Evolutionary conservation across 2,113 vertebrate species (phyloP).

Genomic region (Cyprinus carpio): DNA sequence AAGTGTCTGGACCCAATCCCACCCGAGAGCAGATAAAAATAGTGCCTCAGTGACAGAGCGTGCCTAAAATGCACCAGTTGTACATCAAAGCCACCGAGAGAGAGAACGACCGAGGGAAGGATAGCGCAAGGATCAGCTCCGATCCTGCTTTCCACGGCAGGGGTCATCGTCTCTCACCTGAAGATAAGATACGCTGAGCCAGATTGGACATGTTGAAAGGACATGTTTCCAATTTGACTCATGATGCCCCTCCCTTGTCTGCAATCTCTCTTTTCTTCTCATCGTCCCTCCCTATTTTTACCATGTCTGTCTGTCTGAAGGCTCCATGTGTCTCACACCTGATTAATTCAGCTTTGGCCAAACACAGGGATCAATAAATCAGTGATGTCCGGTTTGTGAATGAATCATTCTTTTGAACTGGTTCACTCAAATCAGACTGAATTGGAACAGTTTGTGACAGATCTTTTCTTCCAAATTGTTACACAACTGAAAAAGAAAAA

Average conservation of each 20-base stretch:
- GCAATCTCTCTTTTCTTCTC: conserved; percentile 51
- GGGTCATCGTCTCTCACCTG: conserved; percentile 56
- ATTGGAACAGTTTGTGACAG: background rate
- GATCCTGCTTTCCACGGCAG: conserved; percentile 8
- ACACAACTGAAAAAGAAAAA: background rate
- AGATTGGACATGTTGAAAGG: conserved; percentile 74
- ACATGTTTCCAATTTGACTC: conserved; percentile 77
- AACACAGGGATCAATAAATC: conserved; percentile 76
- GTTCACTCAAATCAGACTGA: background rate
- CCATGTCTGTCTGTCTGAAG: conserved; percentile 57
- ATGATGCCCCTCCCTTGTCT: conserved; percentile 69
- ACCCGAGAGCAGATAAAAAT: conserved; percentile 69
- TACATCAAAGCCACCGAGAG: conserved; percentile 56
- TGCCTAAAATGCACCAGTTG: conserved; percentile 52
- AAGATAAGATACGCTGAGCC: conserved; percentile 72
- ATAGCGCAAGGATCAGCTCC: background rate
- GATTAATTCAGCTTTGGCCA: conserved; percentile 75
- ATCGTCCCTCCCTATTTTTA: conserved; percentile 59
- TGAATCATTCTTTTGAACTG: background rate
- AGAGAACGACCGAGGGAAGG: conserved; percentile 23
- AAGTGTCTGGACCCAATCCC: conserved; percentile 71
- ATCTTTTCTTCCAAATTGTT: background rate
- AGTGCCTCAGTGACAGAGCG: conserved; percentile 53
- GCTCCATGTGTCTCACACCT: conserved; percentile 81
- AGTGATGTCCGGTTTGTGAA: conserved; percentile 34